Base-by-base conservation (phyloP, 2,113 vertebrate species). In the Tichodroma muraria region DNA sequence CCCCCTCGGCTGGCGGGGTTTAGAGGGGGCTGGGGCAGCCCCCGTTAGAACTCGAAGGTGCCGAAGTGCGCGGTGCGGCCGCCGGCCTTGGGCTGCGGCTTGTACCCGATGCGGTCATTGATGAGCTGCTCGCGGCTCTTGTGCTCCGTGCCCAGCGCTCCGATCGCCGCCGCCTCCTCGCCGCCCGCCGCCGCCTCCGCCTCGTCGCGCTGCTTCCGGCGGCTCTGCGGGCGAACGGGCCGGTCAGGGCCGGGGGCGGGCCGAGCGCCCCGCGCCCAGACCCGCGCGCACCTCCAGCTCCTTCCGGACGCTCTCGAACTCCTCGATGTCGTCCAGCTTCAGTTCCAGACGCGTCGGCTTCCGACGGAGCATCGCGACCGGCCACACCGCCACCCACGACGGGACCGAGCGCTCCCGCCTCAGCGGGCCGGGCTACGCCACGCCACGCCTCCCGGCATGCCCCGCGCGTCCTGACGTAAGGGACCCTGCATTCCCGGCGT, bases 311-410 rank as follows among this genome's bases (percentile, higher is more conserved):
- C 98, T 98, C 91, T 99, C 99, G 53, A 99, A 99, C 96, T 99
- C 99, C 49, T 99, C 99, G 3, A 98, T 98, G 86, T 99, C 99
- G 38, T 99, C 99, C 75, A 99, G 98, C 90, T 99, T 99, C 81
- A 99, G 98, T 93, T 99, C 99, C 85, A 99, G 95, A 24, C 99
- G 99, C 4, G 99, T 99, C 28, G 99, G 99, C 80, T 99, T 99
- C 76, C 99, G 97, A 87, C 99, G 98, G 95, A 99, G 94, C 99
- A 99, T 99, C 61, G 18, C 96, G 24, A n/a, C 40, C 8, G 23
- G 12, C 14, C 49, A 3, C 31, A 10, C 6, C 23, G 9, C 5
- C 2, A 17, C 18, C 31, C 19, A 33, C 50, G 2, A 4, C 38
- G 10, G 21, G 4, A 20, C 33, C 22, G n/a, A 63, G 28, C 27